phyloP scores from a whole-genome alignment of 2,113 vertebrate species.

The Serinus canaria region DNA sequence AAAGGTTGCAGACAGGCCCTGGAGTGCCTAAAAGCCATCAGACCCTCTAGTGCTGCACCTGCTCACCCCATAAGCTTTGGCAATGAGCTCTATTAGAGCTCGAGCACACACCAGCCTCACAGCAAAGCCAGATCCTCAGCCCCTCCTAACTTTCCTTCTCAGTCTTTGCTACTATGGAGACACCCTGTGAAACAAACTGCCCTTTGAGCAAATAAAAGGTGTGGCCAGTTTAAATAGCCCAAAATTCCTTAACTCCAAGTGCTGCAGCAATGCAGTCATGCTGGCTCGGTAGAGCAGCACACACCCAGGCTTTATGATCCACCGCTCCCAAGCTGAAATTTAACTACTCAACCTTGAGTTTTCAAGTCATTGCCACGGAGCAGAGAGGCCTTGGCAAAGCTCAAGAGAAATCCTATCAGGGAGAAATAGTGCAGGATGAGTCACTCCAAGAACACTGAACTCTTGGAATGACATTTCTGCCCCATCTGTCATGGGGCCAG shows the following conservation, averaged over 20 bases:
- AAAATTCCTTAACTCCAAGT: slow-evolving; percentile 26
- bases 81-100: neutral
- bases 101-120: neutral
- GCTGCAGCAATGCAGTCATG: slow-evolving; percentile 51
- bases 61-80: neutral
- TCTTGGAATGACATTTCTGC: neutral
- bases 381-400: neutral
- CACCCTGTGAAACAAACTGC: slow-evolving; percentile 52
- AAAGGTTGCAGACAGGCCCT: neutral
- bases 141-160: neutral
- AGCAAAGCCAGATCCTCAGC: neutral
- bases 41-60: neutral
- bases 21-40: neutral
- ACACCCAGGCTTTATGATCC: slow-evolving; percentile 13
- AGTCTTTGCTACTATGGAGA: slow-evolving; percentile 56
- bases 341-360: slow-evolving; percentile 17
- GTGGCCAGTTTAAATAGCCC: slow-evolving; percentile 50
- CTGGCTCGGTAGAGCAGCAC: slow-evolving; percentile 35
- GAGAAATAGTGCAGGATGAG: neutral
- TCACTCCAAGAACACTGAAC: neutral
- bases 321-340: neutral
- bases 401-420: neutral
- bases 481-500: neutral
- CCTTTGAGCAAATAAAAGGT: slow-evolving; percentile 61
- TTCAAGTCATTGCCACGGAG: neutral